Conservation (phyloP, 2,113 vertebrate genomes). For the Chloebia gouldiae region DNA sequence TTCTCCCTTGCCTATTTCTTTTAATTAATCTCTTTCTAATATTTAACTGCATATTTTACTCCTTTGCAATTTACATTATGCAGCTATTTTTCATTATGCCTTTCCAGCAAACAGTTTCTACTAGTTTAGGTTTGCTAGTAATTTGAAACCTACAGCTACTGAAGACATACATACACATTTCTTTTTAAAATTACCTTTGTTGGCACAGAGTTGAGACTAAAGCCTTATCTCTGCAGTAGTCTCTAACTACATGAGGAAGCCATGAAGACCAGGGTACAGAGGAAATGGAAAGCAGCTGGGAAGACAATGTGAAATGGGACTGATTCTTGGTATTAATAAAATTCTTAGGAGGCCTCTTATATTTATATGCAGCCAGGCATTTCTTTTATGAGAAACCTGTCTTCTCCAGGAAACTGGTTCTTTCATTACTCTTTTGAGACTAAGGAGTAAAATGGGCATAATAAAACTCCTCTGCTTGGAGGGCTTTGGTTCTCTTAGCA, state of each 20-base stretch:
- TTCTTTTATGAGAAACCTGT: neutral
- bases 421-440: neutral
- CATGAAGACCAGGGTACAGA: neutral
- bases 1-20: neutral
- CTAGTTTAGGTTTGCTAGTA: neutral
- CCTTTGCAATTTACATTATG: neutral
- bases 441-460: neutral
- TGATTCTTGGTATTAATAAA: neutral
- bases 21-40: conserved; percentile 6
- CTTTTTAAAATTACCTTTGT: neutral
- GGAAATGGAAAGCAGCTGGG: neutral
- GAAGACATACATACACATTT: neutral
- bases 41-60: conserved; percentile 21
- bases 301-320: neutral
- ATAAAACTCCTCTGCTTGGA: neutral
- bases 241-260: neutral
- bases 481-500: neutral
- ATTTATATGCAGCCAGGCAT: neutral
- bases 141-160: neutral
- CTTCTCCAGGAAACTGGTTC: neutral
- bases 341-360: neutral
- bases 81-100: neutral
- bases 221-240: neutral
- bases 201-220: neutral
- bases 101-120: neutral